These are phyloP conservation scores for Aphaenogaster rudis DNA, from an alignment of 1,140 invertebrate species.

Conservation along the genomic window DNA sequence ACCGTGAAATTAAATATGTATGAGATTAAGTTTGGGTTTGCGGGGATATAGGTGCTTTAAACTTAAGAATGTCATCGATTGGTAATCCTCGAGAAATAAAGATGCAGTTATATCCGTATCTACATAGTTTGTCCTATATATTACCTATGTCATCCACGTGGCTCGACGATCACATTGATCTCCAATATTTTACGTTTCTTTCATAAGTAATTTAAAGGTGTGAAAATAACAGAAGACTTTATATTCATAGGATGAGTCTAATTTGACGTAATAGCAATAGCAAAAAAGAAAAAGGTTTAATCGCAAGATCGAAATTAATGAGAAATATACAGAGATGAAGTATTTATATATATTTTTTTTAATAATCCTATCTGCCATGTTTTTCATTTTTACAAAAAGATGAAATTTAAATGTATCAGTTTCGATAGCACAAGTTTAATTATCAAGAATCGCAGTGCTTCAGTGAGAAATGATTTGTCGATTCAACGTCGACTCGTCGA, in stretches of 20 bases:
- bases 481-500: too few relatives aligned
- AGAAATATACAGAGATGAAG: background rate
- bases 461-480: too few relatives aligned
- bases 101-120: background rate
- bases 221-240: background rate
- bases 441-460: background rate
- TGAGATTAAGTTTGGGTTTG: slow-evolving; percentile 37
- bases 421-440: background rate
- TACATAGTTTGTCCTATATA: background rate
- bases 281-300: background rate
- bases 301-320: background rate
- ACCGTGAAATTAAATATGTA: slow-evolving; percentile 41
- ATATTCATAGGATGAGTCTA: background rate
- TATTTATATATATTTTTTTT: background rate
- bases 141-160: slow-evolving; percentile 12
- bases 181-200: background rate
- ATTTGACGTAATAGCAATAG: background rate
- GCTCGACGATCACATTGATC: background rate
- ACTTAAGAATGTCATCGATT: slow-evolving; percentile 14
- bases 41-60: slow-evolving; percentile 8
- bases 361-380: background rate
- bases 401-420: background rate
- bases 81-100: slow-evolving; percentile 8
- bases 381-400: background rate
- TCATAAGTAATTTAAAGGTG: background rate